phyloP scores from a whole-genome alignment of 2,888 invertebrate species.

The Mystacides longicornis region DNA sequence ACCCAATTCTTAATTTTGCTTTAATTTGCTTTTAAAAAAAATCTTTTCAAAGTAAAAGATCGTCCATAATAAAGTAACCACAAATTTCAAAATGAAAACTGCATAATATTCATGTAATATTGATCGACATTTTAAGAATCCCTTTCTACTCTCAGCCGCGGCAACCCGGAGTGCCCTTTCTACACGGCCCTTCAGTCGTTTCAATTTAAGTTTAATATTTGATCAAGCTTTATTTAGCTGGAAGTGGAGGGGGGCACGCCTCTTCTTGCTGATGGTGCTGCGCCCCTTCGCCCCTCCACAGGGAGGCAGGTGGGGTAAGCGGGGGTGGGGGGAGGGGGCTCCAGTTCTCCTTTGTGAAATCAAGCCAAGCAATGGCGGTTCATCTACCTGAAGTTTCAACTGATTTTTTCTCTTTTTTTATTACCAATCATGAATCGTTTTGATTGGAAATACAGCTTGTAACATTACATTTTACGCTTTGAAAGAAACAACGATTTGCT shows the following conservation, averaged over 20 bases:
- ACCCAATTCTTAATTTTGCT: no score
- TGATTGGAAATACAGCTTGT: background rate
- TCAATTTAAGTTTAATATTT: conserved; percentile 6
- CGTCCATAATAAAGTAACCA: no score
- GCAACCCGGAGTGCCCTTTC: background rate
- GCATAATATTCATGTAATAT: no score
- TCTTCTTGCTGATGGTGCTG: background rate
- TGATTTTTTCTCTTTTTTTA: conserved; percentile 25
- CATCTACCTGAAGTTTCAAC: conserved; percentile 23
- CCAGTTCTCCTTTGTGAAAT: conserved; percentile 24
- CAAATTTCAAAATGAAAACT: no score
- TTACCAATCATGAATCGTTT: conserved; percentile 22
- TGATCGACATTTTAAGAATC: no score
- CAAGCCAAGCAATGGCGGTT: conserved; percentile 26
- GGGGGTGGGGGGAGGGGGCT: conserved; percentile 14
- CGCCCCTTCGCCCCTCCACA: background rate
- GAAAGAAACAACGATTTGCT: no score
- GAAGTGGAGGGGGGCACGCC: conserved; percentile 7
- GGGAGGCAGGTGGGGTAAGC: conserved; percentile 5
- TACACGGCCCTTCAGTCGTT: conserved; percentile 1
- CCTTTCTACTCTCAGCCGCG: background rate
- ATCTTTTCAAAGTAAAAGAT: no score
- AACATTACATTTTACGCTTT: no score
- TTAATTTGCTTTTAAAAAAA: no score
- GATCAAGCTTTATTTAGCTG: conserved; percentile 6